Evolutionary conservation across 2,113 vertebrate genomes (phyloP), one percentile per base, ranked within the genome.

Genomic region (Panurus biarmicus): DNA sequence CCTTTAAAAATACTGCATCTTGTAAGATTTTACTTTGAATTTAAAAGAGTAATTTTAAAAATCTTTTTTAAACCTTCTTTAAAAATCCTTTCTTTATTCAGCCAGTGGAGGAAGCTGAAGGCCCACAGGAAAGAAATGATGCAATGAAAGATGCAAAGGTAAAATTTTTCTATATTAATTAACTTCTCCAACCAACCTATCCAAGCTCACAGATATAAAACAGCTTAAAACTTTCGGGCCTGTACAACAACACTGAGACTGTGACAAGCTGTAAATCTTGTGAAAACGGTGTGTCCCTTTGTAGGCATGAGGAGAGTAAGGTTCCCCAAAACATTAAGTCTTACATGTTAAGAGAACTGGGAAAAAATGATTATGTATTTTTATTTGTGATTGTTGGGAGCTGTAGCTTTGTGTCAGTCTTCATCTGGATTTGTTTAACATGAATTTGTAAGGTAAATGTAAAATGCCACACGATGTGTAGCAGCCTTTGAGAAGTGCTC

Each of bases 121-220:
- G 61, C 65, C 77, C 82, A 23, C 84, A 83, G 7, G 92, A 95
- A 77, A 96, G 85, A 66, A 56, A 75, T 4, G 97, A 96, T 53
- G 24, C 91, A 62, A 26, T 81, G 16, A 98, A 96, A 90, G 98
- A 98, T 38, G 13, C 90, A 36, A 98, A 98, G 98, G 98, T 98
- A 75, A 93, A 38, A 5, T 40, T 47, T 90, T 90, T 92, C 21
- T n/a, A 0, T 90, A 18, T 29, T 11, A 12, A 5, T 35, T 50
- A 84, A 31, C 5, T 56, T 17, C 33, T 85, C 17, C 18, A 66
- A 20, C 18, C 22, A 66, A 16, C 10, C 6, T 19, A 2, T 64
- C 48, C 65, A 53, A 57, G 31, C 12, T 26, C 5, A 11, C 36
- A 35, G 42, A 16, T 73, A 16, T 0, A 73, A 44, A 91, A 50